Evolutionary conservation across 2,888 invertebrate genomes (phyloP).

Genomic region (Hirtodrosophila alboralis): DNA sequence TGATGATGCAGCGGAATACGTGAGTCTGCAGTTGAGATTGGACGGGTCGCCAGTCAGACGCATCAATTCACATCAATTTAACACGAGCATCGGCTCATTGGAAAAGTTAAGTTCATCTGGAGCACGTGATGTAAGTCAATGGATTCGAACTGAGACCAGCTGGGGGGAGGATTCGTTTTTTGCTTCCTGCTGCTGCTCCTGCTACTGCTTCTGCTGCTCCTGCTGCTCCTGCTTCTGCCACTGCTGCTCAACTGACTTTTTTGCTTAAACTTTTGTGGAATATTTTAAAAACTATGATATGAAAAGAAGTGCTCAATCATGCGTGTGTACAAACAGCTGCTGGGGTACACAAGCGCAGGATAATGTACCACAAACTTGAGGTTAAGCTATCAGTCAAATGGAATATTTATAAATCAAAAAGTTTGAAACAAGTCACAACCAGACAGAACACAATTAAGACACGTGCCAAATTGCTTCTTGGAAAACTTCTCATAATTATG

Average conservation of each 20-base stretch:
- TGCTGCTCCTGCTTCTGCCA: slow-evolving; percentile 2
- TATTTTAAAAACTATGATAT: slow-evolving; percentile 32
- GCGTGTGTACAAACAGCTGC: slow-evolving; percentile 38
- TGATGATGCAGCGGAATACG: slow-evolving; percentile 54
- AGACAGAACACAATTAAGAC: slow-evolving; percentile 8
- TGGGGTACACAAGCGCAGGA: slow-evolving; percentile 6
- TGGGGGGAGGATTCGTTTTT: background rate
- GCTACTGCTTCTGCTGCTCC: background rate
- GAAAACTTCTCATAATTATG: too few species aligned
- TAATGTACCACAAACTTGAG: slow-evolving; percentile 7
- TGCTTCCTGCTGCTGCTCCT: too few species aligned
- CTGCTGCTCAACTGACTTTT: slow-evolving; percentile 2
- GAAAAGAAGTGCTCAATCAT: slow-evolving; percentile 45
- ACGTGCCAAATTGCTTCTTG: background rate
- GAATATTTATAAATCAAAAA: slow-evolving; percentile 24
- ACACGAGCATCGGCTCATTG: slow-evolving; percentile 57
- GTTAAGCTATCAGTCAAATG: slow-evolving; percentile 14
- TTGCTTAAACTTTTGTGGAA: slow-evolving; percentile 26
- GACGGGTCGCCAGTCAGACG: slow-evolving; percentile 27
- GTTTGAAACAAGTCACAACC: slow-evolving; percentile 8
- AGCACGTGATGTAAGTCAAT: slow-evolving; percentile 54
- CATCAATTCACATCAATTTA: slow-evolving; percentile 64
- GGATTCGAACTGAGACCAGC: slow-evolving; percentile 3
- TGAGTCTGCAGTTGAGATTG: slow-evolving; percentile 58
- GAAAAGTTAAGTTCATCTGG: slow-evolving; percentile 67